Conservation (phyloP, 2,113 vertebrate species). For the rat (Rattus norvegicus) region GRCr8 NC_086020.1:239888501-239889000, state of each 20-base stretch:
- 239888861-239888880: background rate
- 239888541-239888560: background rate
- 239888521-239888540: background rate
- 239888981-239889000: background rate
- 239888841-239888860: background rate
- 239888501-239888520: background rate
- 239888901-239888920: background rate
- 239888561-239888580: background rate
- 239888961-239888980: background rate
- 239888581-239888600: no score
- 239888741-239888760: no score
- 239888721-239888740: background rate
- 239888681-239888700: background rate
- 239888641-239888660: background rate
- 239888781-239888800: background rate
- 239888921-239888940: background rate
- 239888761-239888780: background rate
- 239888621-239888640: background rate
- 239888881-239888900: background rate
- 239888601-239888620: background rate
- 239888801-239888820: background rate
- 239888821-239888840: background rate
- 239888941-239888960: background rate
- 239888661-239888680: background rate
- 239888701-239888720: background rate